Base-by-base conservation (phyloP, 2,797 vertebrate genomes). In the Muscicapa comitata region DNA sequence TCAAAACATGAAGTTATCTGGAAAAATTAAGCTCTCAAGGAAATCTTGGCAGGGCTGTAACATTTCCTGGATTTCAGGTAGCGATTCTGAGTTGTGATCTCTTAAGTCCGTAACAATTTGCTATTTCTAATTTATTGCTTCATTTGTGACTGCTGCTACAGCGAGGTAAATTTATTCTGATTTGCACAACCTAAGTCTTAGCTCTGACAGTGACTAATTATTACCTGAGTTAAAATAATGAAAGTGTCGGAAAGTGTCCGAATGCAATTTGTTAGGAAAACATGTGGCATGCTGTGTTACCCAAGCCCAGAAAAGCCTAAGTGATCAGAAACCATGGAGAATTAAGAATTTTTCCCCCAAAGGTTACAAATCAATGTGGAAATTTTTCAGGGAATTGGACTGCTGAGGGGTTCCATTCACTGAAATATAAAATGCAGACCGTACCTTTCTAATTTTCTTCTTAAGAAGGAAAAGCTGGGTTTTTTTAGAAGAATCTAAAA, bases 151-250 rank as follows among this genome's bases (percentile, higher is more conserved):
- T 98, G 98, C 98, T 97, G 97, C 97, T 98, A 98, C 91, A 83
- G 98, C 97, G 97, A 98, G 97, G 98, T 98, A 98, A 98, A 98
- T 98, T 98, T 98, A 98, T 98, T 98, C 98, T 98, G 98, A 98
- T 98, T 98, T 98, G 98, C 97, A 98, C 98, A 98, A 98, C 97
- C 98, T 97, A 98, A 98, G 98, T 98, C 98, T 98, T 97, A 97
- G 97, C 97, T 98, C 97, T 98, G 98, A 98, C 98, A 98, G 97
- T 98, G 98, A 98, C 98, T 98, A 98, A 98, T 98, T 98, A 98
- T 98, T 98, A 98, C 98, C 98, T 98, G 98, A 98, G 98, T 98
- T 98, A 98, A 98, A 98, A 98, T 98, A 98, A 98, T 98, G 98
- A 98, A 98, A 98, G 98, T 98, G 98, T 98, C 98, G 98, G 97